These are phyloP conservation scores for Orcinus orca DNA, from an alignment of 2,113 vertebrate species.

Conservation along the genomic window DNA sequence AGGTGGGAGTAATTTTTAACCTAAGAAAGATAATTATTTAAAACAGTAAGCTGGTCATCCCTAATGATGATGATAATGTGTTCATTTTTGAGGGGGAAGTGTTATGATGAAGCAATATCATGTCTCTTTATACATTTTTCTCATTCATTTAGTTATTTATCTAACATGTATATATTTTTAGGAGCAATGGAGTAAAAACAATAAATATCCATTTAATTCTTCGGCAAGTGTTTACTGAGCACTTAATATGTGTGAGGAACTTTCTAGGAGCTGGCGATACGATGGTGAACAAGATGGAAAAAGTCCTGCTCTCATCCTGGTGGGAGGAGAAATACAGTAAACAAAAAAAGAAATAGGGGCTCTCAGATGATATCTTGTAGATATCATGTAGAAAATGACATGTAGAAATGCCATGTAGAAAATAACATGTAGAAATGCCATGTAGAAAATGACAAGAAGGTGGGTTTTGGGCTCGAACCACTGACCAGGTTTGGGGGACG, in stretches of 20 bases:
- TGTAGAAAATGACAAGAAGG: not conserved
- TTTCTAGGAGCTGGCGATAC: not conserved
- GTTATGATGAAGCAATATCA: not conserved
- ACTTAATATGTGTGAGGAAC: not conserved
- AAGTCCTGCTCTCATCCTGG: not conserved
- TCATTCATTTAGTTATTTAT: not conserved
- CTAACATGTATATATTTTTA: not conserved
- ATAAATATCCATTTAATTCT: not conserved
- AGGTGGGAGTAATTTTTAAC: not conserved
- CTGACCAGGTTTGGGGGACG: not conserved
- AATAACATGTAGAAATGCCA: not conserved
- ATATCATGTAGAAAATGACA: not conserved
- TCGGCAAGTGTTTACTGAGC: not conserved
- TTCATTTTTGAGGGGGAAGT: not conserved
- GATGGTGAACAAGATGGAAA: not conserved
- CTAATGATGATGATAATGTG: not conserved
- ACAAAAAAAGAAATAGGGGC: no score
- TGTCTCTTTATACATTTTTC: not conserved
- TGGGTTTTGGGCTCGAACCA: not conserved
- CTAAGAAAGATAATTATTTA: not conserved
- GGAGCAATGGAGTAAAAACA: not conserved
- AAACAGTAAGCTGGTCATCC: not conserved
- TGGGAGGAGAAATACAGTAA: not conserved
- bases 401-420: not conserved
- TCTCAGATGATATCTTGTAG: not conserved